Base-by-base conservation (phyloP, 2,113 vertebrate species). In the Pica pica region DNA sequence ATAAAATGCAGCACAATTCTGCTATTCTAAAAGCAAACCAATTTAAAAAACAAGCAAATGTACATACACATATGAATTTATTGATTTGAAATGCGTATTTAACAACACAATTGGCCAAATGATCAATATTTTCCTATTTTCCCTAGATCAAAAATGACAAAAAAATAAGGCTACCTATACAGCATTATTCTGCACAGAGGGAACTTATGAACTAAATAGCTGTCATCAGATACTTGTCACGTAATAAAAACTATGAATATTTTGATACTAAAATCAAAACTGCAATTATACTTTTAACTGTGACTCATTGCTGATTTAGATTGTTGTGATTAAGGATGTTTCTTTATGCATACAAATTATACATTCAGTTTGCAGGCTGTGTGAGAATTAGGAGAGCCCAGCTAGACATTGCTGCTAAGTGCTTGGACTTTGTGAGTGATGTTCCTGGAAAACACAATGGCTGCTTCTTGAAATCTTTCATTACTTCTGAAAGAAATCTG, bases 251-350 rank as follows among this genome's bases (percentile, higher is more conserved):
- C 70, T 46, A 69, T 55, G 89, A 95, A 91, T 97, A 96, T 96
- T 96, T 95, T 95, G 84, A 94, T 93, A 90, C 52, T 63, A 87
- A 95, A 95, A 93, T 97, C 84, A 96, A 96, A 95, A 95, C 94
- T 87, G 91, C 59, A 91, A 93, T 95, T 96, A 95, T 88, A 77
- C 90, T 91, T 95, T 70, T 91, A 96, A 95, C 68, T 89, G 21
- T 96, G 95, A 97, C 33, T 94, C 95, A 95, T 80, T 89, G 80
- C 90, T 87, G 90, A 92, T 96, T 89, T 93, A 90, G 86, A 93
- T 90, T 92, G 90, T 95, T 96, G 63, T 95, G 93, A 95, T 96
- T 89, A 93, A 91, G 68, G 59, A 59, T 70, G 63, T 83, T 90
- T 95, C 93, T 90, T 92, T 86, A 77, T 63, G 95, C 93, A 95